Evolutionary conservation across 2,113 vertebrate species (phyloP), one percentile per base, ranked within the genome.

Genomic region (Pseudonaja textilis): DNA sequence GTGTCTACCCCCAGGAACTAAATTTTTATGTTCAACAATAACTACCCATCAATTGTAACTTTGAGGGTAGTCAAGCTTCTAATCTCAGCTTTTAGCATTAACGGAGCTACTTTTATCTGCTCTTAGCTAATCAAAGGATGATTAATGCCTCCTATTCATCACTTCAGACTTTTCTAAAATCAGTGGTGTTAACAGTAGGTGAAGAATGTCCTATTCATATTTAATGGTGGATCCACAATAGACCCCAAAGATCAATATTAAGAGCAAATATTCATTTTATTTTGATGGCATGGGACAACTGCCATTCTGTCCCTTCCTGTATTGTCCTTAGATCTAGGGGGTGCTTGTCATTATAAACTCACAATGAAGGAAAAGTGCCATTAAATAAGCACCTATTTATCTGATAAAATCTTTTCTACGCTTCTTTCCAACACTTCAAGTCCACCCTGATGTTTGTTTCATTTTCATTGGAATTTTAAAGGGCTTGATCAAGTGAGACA

Each of bases 11-110:
- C 56, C 89, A 93, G 94, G 92, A 95, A 90, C 96, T 90, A 14
- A 90, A 90, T 95, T 96, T 95, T 39, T 26, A 47, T 81, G 3
- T 81, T 42, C 74, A 39, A 22, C 34, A 81, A 81, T 26, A 52
- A 42, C n/a, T 90, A 3, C 0, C 96, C 97, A 97, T 96, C 94
- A 96, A 94, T 97, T 96, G 95, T 95, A 50, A 94, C 91, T 96
- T 96, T 96, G 96, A 96, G 94, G 94, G 64, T 89, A 93, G 88
- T 92, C 94, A 94, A 94, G 93, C 0, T 89, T 87, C 86, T 93
- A 64, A 95, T 90, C 91, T 61, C 86, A 69, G 50, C 85, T 88
- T 92, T 92, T 90, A 92, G 85, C 81, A 54, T 95, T 92, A 45
- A 50, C 88, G 91, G 39, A 87, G 69, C 55, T 95, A 34, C 93